Percentiles rank a stretch among this genome's conserved stretches.
Evolutionary conservation across 2,113 vertebrate genomes (phyloP).

Genomic region (Theropithecus gelada): DNA sequence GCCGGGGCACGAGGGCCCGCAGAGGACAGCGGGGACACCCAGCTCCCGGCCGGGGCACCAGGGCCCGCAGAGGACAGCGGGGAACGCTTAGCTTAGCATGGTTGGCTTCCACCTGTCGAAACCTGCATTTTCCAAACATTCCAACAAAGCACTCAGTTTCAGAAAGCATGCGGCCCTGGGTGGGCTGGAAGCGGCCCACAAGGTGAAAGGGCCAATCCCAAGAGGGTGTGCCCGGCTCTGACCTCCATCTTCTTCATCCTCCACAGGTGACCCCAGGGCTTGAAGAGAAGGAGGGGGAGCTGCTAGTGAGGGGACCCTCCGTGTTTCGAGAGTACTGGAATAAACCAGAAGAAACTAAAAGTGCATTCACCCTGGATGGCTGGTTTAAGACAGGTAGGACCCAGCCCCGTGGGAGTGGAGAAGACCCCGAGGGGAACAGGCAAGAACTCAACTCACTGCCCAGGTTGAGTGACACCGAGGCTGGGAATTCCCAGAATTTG

Average conservation of each 20-base stretch:
- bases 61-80: too few species aligned
- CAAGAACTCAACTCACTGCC: neutral
- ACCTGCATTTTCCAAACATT: neutral
- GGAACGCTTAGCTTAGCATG: rapidly evolving
- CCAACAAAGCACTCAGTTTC: neutral
- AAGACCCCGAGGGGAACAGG: neutral
- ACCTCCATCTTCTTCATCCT: neutral
- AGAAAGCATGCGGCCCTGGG: rapidly evolving
- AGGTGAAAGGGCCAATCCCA: rapidly evolving
- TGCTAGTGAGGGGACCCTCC: constrained; percentile 90
- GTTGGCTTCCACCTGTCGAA: rapidly evolving
- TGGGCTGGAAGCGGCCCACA: neutral
- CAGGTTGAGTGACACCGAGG: neutral
- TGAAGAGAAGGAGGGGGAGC: constrained; percentile 92
- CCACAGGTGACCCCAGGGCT: constrained; percentile 89
- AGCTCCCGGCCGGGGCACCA: too few species aligned
- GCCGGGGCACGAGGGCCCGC: neutral
- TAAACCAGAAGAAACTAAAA: constrained; percentile 88
- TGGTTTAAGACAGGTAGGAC: constrained; percentile 96
- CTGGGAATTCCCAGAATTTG: neutral
- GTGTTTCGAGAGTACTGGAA: constrained; percentile 97
- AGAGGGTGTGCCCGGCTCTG: neutral
- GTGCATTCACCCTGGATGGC: constrained; percentile 90
- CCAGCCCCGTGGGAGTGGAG: rapidly evolving
- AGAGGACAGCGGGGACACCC: neutral